Evolutionary conservation across 2,888 invertebrate genomes (phyloP).

Genomic region (Stomorhina lunata): DNA sequence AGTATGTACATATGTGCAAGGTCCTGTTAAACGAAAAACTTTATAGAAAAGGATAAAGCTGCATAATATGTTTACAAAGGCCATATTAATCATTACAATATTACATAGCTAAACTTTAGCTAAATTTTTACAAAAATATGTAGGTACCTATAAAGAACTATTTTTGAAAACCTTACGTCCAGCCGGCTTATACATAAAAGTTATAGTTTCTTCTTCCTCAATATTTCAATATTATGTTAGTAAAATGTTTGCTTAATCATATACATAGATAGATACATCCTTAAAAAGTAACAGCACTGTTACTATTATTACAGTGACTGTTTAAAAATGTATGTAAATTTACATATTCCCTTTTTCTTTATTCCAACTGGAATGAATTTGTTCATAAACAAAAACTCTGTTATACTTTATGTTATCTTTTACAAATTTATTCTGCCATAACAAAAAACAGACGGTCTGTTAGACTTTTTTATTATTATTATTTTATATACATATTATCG

Average conservation of each 20-base stretch:
- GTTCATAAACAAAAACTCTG: background rate
- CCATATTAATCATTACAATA: background rate
- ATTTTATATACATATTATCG: background rate
- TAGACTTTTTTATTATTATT: background rate
- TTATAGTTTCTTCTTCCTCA: background rate
- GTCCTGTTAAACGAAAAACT: slow-evolving; percentile 37
- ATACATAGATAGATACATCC: background rate
- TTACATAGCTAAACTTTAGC: background rate
- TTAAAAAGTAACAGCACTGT: background rate
- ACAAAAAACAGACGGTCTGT: background rate
- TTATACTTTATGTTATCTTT: background rate
- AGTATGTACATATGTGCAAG: too few relatives aligned
- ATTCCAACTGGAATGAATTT: background rate
- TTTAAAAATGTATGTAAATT: too few relatives aligned
- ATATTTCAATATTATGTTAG: too few relatives aligned
- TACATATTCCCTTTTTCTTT: too few relatives aligned
- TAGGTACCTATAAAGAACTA: background rate
- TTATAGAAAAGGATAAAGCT: background rate
- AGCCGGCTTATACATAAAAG: background rate
- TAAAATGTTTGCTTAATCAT: background rate
- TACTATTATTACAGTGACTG: background rate
- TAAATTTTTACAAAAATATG: background rate
- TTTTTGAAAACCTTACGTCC: background rate
- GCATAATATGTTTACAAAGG: background rate
- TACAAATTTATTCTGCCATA: background rate